These are phyloP conservation scores for Amazona ochrocephala DNA, from an alignment of 2,797 vertebrate species.

Conservation along the genomic window DNA sequence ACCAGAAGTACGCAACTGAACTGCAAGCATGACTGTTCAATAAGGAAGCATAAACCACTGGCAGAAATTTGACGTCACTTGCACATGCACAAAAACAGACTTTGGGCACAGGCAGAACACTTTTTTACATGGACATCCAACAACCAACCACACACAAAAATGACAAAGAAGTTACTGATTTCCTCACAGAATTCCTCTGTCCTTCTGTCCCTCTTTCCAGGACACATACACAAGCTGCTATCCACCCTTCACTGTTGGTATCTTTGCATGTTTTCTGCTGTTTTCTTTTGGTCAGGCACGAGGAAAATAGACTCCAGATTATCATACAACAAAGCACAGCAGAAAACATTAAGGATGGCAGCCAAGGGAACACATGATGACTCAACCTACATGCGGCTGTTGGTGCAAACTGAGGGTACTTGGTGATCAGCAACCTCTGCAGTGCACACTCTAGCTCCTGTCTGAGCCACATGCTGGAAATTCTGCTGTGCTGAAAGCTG, in stretches of 20 bases:
- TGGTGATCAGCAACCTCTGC: neutral
- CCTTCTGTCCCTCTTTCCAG: neutral
- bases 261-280: neutral
- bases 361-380: neutral
- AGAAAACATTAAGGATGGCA: neutral
- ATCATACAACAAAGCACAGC: neutral
- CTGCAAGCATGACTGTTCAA: neutral
- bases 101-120: neutral
- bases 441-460: neutral
- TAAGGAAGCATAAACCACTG: neutral
- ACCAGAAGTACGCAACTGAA: neutral
- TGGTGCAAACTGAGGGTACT: neutral
- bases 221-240: neutral
- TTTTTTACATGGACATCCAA: neutral
- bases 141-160: neutral
- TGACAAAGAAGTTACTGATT: accelerated
- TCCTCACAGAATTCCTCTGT: neutral
- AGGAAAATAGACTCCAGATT: neutral
- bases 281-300: neutral
- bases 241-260: neutral
- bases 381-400: accelerated
- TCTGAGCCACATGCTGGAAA: neutral
- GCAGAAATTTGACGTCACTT: neutral
- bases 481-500: neutral
- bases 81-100: neutral